Conservation (phyloP, 2,113 vertebrate genomes). For the Chroicocephalus ridibundus region DNA sequence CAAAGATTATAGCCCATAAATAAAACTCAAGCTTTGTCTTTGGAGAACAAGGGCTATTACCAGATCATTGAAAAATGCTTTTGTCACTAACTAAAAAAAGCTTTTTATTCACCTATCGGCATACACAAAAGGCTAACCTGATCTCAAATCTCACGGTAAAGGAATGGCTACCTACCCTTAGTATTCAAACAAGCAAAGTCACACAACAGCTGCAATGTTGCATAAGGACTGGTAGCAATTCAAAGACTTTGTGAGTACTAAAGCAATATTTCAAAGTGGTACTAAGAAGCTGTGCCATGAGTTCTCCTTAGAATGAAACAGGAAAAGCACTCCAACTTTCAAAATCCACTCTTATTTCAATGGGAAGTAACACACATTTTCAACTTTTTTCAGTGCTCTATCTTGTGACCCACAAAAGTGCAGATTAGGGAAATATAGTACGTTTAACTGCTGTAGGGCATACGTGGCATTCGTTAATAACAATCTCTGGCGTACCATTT, state of each 20-base stretch:
- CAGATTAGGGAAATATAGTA: neutral
- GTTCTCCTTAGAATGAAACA: neutral
- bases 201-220: neutral
- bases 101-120: neutral
- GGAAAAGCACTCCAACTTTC: neutral
- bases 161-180: neutral
- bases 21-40: neutral
- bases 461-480: neutral
- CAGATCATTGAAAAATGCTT: neutral
- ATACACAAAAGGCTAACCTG: neutral
- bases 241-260: neutral
- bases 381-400: neutral
- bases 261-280: neutral
- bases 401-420: neutral
- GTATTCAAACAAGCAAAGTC: neutral
- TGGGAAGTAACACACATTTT: neutral
- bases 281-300: neutral
- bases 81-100: neutral
- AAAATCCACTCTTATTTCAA: neutral
- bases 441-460: neutral
- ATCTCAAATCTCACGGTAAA: neutral
- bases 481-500: neutral
- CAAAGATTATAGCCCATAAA: neutral
- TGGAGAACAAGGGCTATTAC: neutral
- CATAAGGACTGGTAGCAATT: neutral